A percentile compares a stretch with the other conserved stretches of the same genome.
These are phyloP conservation scores for Platyura marginata DNA, from an alignment of 1,140 invertebrate species.

Conservation along the genomic window DNA sequence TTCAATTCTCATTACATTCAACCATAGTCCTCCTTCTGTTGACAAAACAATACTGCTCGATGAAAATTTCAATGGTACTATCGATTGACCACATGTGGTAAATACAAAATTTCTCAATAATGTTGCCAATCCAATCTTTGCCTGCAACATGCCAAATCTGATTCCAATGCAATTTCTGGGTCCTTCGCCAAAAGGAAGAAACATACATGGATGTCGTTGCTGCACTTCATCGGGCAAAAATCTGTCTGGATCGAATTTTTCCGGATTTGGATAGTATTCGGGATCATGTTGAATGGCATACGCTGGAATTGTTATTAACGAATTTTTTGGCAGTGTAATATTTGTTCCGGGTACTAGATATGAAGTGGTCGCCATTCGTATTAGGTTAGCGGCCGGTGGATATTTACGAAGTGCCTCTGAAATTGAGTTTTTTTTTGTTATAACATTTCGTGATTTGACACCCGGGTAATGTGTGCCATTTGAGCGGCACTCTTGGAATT, in stretches of 20 bases:
- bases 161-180: too few relatives aligned
- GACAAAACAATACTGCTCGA: conserved; percentile 20
- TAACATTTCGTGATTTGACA: too few relatives aligned
- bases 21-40: conserved; percentile 23
- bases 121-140: conserved; percentile 10
- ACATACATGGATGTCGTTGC: conserved; percentile 32
- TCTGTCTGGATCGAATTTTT: too few relatives aligned
- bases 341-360: conserved; percentile 26
- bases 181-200: too few relatives aligned
- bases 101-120: conserved; percentile 17
- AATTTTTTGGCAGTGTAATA: conserved; percentile 1
- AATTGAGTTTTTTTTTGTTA: too few relatives aligned
- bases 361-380: conserved; percentile 14
- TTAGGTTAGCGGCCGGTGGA: conserved; percentile 16
- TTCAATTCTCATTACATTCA: conserved; percentile 9
- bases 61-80: conserved; percentile 25
- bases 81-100: conserved; percentile 17
- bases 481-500: too few relatives aligned
- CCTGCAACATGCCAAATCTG: conserved; percentile 13
- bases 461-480: too few relatives aligned
- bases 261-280: too few relatives aligned
- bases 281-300: conserved; percentile 4
- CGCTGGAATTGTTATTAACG: background rate
- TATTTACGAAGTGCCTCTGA: conserved; percentile 28
- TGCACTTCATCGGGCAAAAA: conserved; percentile 31